phyloP scores from a whole-genome alignment of 2,113 vertebrate species.

The Pristiophorus japonicus region DNA sequence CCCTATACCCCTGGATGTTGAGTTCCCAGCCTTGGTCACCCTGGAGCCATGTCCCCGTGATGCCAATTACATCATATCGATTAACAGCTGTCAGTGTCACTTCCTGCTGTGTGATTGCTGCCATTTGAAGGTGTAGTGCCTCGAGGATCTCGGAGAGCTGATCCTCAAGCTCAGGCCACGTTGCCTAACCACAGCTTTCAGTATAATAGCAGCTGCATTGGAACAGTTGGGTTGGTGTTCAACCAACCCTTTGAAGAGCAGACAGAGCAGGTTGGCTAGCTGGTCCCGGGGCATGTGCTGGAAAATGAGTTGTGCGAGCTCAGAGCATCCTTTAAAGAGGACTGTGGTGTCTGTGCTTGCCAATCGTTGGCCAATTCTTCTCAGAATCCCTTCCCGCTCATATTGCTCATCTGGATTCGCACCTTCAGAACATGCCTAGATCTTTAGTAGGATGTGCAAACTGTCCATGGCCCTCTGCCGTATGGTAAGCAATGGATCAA shows the following conservation, averaged over 20 bases:
- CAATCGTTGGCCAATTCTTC: slow-evolving; percentile 52
- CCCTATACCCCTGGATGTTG: no score
- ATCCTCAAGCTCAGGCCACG: slow-evolving; percentile 52
- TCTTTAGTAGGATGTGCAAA: slow-evolving; percentile 59
- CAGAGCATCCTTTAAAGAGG: slow-evolving; percentile 74
- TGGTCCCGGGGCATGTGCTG: slow-evolving; percentile 48
- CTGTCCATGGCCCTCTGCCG: slow-evolving; percentile 61
- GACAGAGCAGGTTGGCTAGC: no score
- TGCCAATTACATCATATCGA: no score
- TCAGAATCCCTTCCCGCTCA: slow-evolving; percentile 65
- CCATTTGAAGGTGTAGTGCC: slow-evolving; percentile 67
- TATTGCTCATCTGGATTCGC: slow-evolving; percentile 71
- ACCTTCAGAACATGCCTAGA: slow-evolving; percentile 73
- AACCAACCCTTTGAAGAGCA: no score
- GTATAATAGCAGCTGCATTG: slow-evolving; percentile 65
- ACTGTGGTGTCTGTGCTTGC: slow-evolving; percentile 60
- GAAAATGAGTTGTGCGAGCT: slow-evolving; percentile 76
- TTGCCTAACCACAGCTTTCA: slow-evolving; percentile 74
- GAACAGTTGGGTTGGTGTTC: no score
- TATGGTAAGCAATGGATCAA: slow-evolving; percentile 44
- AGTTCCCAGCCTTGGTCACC: no score
- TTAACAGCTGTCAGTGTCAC: slow-evolving; percentile 72
- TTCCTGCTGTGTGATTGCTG: slow-evolving; percentile 69
- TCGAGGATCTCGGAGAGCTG: slow-evolving; percentile 67
- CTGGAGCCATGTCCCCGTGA: no score